A percentile compares a stretch with the other conserved stretches of the same genome.
phyloP scores from a whole-genome alignment of 2,797 vertebrate species.

The Eutrigla gurnardus region DNA sequence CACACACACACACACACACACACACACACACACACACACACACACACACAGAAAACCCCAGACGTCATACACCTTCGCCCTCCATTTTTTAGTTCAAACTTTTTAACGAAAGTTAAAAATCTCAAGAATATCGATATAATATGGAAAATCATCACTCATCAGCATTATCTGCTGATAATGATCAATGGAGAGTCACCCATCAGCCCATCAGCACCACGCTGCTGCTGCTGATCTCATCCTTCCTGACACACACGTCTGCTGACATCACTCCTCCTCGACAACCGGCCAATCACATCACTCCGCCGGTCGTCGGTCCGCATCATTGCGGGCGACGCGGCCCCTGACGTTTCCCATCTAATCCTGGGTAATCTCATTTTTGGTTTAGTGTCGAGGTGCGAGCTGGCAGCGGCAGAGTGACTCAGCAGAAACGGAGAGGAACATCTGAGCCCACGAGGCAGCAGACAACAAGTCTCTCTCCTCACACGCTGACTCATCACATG shows the following conservation, averaged over 20 bases:
- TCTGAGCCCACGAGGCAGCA: constrained; percentile 55
- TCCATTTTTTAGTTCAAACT: neutral
- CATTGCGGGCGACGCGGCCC: neutral
- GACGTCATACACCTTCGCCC: neutral
- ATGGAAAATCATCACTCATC: neutral
- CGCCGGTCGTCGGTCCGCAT: neutral
- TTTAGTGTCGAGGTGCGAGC: neutral
- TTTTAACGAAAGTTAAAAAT: neutral
- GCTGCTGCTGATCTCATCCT: constrained; percentile 49
- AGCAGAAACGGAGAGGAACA: constrained; percentile 44
- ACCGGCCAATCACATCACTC: constrained; percentile 38
- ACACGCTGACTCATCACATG: constrained; percentile 44
- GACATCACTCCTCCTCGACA: constrained; percentile 47
- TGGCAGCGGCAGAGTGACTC: constrained; percentile 21
- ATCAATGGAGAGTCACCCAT: neutral
- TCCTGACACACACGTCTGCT: constrained; percentile 33
- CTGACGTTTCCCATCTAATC: constrained; percentile 6
- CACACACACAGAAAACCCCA: neutral
- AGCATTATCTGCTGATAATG: neutral
- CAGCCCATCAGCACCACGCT: neutral
- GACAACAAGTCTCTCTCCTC: constrained; percentile 31
- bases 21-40: neutral
- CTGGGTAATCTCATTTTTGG: constrained; percentile 13
- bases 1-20: too few species aligned
- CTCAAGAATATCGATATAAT: neutral